Base-by-base conservation (phyloP, 2,888 invertebrate species). In the Xestoiulus laeticollis region DNA sequence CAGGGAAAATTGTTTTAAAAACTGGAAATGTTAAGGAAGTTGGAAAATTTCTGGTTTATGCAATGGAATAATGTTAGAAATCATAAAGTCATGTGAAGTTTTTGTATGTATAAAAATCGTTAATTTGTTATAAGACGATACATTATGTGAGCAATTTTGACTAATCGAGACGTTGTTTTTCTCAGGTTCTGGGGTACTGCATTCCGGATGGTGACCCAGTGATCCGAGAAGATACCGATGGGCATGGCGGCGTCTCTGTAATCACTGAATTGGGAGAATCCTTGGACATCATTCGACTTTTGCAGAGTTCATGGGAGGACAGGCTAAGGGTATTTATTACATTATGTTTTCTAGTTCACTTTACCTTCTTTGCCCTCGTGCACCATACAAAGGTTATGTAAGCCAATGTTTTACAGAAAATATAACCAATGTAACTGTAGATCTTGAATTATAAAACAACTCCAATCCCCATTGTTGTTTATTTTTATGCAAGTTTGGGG, bases 281-380 rank as follows among this genome's bases (percentile, higher is more conserved):
- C 3, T 90, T 93, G 87, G 92, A 93, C 90, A 91, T 93, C 44
- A 92, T 93, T 83, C 91, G 90, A 88, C 90, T 93, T 32, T 91
- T 93, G 78, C 93, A 93, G 90, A 91, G 93, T 90, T 92, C 92
- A 38, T 93, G 93, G 93, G 93, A 93, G 90, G 92, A 93, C 88
- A 90, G 93, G 89, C 90, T 93, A 8, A 90, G 92, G 91, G 93
- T 93, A 83, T n/a, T n/a, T n/a, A n/a, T n/a, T n/a, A n/a, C n/a
- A n/a, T n/a, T 90, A 90, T 91, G 8, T 90, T 87, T 59, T 59
- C 53, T n/a, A 38, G 1, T 59, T n/a, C 53, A 59, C n/a, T 48
- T 48, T 59, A 59, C 53, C 53, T 59, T 59, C 53, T 59, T n/a
- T n/a, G n/a, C 19, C 14, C 48, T 48, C 19, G 43, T 43, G 43